Evolutionary conservation across 2,797 vertebrate species (phyloP), one percentile per base, ranked within the genome.

Genomic region (Megaceryle alcyon): DNA sequence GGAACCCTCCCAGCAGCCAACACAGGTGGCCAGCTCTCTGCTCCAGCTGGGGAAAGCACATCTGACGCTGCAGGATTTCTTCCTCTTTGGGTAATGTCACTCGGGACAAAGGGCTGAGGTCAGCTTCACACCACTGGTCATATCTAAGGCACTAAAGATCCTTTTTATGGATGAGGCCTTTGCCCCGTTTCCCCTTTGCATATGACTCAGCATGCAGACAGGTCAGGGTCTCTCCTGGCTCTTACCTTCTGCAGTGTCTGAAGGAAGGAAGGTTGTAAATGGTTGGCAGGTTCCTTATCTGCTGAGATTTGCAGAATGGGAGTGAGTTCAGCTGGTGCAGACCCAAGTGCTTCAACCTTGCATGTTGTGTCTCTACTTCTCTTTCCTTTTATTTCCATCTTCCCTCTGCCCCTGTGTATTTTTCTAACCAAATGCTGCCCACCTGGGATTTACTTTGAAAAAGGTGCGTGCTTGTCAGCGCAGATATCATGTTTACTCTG

Each of bases 21-120:
- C 29, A 5, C 44, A 20, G 83, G 73, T 39, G 89, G 8, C 44
- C 6, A 3, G 20, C 12, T 33, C 49, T 37, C 1, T 0, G 12
- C 8, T 56, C 21, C 1, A 0, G 8, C 22, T 35, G 70, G 76
- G 29, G 29, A 9, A 21, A 46, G 14, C 43, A 1, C 1, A 3
- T 19, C 63, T 43, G 86, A 22, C 63, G 39, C 11, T 23, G 66
- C 88, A 66, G 75, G 64, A 14, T 23, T 73, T 43, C 49, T 76
- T 82, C 75, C 35, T 76, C 46, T 20, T 39, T 1, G 8, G 5
- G 33, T 16, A 8, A 39, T 3, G 54, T 13, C 19, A 8, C 31
- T 33, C 0, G 2, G 77, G 17, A 70, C 44, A 26, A 72, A 72
- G 66, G 31, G 68, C 82, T 92, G 78, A 92, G 59, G 63, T 82